Percentiles rank a stretch among this genome's conserved stretches.
Conservation (phyloP, 2,797 vertebrate species). For the Parauchenoglanis ngamensis region DNA sequence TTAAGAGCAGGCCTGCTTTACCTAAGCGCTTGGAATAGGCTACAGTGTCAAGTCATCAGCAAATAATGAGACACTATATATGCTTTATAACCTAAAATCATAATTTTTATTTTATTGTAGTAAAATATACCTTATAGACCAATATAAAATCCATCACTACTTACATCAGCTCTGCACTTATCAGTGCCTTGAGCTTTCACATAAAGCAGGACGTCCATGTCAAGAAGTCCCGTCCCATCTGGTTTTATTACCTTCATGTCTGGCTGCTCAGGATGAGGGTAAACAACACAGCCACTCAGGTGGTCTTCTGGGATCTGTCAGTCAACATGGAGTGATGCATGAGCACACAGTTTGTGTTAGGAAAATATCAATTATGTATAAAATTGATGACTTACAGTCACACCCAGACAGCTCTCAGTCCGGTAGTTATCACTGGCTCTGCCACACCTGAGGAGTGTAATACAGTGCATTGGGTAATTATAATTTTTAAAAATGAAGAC, state of each 20-base stretch:
- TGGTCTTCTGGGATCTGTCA: slow-evolving; percentile 82
- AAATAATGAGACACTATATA: not conserved
- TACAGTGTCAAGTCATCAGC: not conserved
- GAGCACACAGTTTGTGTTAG: not conserved
- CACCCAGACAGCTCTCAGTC: slow-evolving; percentile 79
- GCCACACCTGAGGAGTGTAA: slow-evolving; percentile 73
- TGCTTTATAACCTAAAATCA: not conserved
- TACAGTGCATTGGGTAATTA: not conserved
- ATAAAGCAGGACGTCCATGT: slow-evolving; percentile 83
- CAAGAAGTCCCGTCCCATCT: slow-evolving; percentile 73
- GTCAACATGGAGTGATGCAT: slow-evolving; percentile 16
- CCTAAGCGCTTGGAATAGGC: not conserved
- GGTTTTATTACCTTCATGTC: slow-evolving; percentile 63
- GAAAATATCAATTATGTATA: not conserved
- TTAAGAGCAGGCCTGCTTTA: not conserved
- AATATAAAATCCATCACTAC: not conserved
- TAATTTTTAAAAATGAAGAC: not conserved
- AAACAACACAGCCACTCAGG: slow-evolving; percentile 76
- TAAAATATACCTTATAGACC: not conserved
- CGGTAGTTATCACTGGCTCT: slow-evolving; percentile 75
- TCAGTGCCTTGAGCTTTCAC: slow-evolving; percentile 72
- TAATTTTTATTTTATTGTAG: not conserved
- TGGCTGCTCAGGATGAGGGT: slow-evolving; percentile 69
- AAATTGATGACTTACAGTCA: slow-evolving; percentile 67
- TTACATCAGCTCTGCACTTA: slow-evolving; percentile 79